These are phyloP conservation scores for Rhagoletis zephyria DNA, from an alignment of 1,140 invertebrate genomes.

Conservation along the genomic window DNA sequence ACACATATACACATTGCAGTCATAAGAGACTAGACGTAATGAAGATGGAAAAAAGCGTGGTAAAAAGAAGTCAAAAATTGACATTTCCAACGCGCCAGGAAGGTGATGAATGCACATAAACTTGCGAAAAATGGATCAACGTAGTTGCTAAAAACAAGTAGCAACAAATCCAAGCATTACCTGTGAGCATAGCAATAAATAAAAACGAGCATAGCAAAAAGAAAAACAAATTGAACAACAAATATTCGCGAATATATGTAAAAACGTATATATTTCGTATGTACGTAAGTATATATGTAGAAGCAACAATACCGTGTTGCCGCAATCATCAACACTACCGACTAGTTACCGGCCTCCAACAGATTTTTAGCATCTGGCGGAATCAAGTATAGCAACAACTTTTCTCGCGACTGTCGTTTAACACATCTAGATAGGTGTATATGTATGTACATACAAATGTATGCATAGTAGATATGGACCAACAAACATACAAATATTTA, in stretches of 20 bases:
- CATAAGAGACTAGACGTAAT: neutral
- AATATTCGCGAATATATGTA: neutral
- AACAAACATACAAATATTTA: no score
- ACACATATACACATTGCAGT: neutral
- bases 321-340: neutral
- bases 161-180: neutral
- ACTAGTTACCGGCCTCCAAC: neutral
- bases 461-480: no score
- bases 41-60: neutral
- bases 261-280: no score
- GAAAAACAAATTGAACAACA: no score
- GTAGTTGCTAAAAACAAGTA: neutral
- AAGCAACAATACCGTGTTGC: no score
- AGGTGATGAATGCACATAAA: constrained; percentile 27
- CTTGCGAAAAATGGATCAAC: constrained; percentile 27
- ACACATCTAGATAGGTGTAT: neutral
- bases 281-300: neutral
- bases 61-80: neutral
- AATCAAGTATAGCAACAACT: neutral
- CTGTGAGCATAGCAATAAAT: neutral
- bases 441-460: neutral
- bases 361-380: neutral
- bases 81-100: constrained; percentile 5
- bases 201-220: neutral
- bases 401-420: neutral